Evolutionary conservation across 2,797 vertebrate genomes (phyloP).

Genomic region (Nannoperca obscura): DNA sequence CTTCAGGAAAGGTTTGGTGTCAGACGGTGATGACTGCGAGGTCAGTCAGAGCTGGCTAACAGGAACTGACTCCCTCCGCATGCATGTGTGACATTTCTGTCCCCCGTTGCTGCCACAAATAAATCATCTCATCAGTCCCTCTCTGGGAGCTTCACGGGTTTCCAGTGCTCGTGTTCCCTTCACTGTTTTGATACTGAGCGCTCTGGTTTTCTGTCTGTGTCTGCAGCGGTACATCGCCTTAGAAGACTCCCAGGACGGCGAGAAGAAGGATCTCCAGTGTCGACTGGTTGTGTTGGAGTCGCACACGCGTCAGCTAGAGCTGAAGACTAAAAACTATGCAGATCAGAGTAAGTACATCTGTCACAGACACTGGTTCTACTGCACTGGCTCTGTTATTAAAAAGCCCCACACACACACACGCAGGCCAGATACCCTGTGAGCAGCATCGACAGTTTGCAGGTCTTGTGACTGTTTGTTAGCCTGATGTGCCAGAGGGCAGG

Average conservation of each 20-base stretch:
- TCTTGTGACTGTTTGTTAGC: slow-evolving; percentile 63
- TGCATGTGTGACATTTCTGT: slow-evolving; percentile 10
- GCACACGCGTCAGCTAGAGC: slow-evolving; percentile 93
- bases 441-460: slow-evolving; percentile 33
- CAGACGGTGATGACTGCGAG: neutral
- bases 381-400: slow-evolving; percentile 7
- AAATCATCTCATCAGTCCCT: neutral
- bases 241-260: slow-evolving; percentile 97
- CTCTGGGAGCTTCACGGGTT: neutral
- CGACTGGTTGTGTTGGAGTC: slow-evolving; percentile 92
- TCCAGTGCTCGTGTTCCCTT: neutral
- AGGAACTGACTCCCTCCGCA: neutral
- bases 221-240: slow-evolving; percentile 94
- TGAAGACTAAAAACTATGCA: slow-evolving; percentile 95
- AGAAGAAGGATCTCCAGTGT: slow-evolving; percentile 95
- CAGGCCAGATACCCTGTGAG: slow-evolving; percentile 27
- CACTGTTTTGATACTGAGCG: neutral
- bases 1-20: neutral
- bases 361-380: neutral
- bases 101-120: slow-evolving; percentile 4
- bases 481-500: slow-evolving; percentile 45
- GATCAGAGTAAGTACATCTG: slow-evolving; percentile 93
- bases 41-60: neutral
- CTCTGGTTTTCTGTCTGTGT: slow-evolving; percentile 18
- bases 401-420: slow-evolving; percentile 4